Conservation (phyloP, 2,797 vertebrate genomes). For the Tapirus indicus region DNA sequence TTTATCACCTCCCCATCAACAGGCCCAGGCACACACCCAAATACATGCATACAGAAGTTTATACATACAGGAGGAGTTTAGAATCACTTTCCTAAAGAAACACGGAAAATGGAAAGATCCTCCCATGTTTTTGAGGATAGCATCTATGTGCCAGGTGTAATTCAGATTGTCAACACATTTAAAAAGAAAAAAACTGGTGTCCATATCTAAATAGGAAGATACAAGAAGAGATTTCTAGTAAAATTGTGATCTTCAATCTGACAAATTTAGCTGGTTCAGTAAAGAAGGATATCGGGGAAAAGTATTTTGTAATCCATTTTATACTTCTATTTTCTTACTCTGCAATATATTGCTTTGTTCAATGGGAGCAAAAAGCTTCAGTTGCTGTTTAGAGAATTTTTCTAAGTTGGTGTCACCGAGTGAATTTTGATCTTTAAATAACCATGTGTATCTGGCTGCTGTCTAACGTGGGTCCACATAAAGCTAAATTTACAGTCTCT, state of each 20-base stretch:
- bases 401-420: neutral
- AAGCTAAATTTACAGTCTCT: neutral
- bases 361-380: neutral
- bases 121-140: neutral
- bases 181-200: neutral
- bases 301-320: neutral
- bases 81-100: neutral
- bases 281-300: neutral
- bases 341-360: neutral
- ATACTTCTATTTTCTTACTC: neutral
- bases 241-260: neutral
- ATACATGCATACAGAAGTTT: neutral
- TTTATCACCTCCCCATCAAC: rapidly evolving
- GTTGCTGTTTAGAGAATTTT: neutral
- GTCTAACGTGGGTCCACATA: neutral
- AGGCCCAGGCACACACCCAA: neutral
- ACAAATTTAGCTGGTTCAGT: neutral
- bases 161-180: neutral
- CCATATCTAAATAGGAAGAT: neutral
- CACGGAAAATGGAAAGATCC: neutral
- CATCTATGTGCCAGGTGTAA: neutral
- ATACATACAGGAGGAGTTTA: neutral
- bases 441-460: neutral
- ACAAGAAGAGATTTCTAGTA: neutral
- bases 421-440: constrained; percentile 8